phyloP scores from a whole-genome alignment of 2,888 invertebrate genomes.

The Cephalotes varians region DNA sequence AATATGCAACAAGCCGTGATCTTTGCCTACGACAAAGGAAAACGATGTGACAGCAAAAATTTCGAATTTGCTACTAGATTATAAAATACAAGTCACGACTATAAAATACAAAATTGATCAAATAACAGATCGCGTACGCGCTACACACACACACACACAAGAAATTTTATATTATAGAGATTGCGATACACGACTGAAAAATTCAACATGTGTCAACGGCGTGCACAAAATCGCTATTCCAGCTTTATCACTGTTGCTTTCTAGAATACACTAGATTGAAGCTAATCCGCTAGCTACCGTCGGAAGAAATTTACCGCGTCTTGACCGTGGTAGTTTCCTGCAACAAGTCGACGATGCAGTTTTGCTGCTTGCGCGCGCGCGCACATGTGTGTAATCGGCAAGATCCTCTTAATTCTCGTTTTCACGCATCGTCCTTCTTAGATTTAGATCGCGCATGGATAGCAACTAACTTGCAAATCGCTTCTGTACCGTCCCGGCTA shows the following conservation, averaged over 20 bases:
- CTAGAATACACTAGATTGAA: constrained; percentile 31
- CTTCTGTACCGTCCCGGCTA: constrained; percentile 78
- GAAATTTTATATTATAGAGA: neutral
- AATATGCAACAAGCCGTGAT: neutral
- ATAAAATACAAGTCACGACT: no score
- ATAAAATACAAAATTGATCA: no score
- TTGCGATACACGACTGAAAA: constrained; percentile 11
- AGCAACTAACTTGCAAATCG: constrained; percentile 64
- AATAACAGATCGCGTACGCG: neutral
- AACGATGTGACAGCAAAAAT: neutral
- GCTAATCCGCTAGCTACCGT: constrained; percentile 34
- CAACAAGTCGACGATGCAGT: constrained; percentile 45
- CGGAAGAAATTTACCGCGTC: constrained; percentile 47
- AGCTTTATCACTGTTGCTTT: constrained; percentile 37
- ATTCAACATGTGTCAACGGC: constrained; percentile 2
- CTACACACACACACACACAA: no score
- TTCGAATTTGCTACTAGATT: neutral
- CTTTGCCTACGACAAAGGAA: neutral
- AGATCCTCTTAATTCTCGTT: constrained; percentile 55
- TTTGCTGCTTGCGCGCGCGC: neutral
- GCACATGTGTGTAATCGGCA: constrained; percentile 8
- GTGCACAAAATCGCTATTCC: constrained; percentile 9
- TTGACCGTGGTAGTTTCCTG: constrained; percentile 25
- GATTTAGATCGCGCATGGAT: constrained; percentile 38
- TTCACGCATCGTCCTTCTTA: constrained; percentile 51